Percentiles rank a stretch among this genome's conserved stretches.
Conservation (phyloP, 2,888 invertebrate species). For the Synergus umbraculus region DNA sequence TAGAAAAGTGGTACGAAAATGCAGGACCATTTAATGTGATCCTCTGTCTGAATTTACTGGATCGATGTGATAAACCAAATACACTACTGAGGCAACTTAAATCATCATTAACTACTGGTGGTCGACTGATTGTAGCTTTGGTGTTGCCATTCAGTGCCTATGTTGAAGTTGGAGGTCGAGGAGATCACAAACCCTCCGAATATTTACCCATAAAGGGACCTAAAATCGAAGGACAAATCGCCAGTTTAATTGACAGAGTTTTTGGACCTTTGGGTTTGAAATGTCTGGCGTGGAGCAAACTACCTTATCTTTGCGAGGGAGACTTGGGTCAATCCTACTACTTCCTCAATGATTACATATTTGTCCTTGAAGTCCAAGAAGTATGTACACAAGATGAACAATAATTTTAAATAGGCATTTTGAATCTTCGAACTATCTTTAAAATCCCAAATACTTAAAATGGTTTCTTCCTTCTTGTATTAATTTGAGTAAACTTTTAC, state of each 20-base stretch:
- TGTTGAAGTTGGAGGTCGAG: conserved; percentile 89
- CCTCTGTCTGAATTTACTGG: conserved; percentile 94
- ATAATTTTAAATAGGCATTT: not conserved
- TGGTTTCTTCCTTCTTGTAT: not conserved
- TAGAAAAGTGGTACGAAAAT: conserved; percentile 82
- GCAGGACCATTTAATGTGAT: conserved; percentile 85
- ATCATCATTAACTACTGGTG: conserved; percentile 84
- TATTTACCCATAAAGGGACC: conserved; percentile 83
- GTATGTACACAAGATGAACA: conserved; percentile 1
- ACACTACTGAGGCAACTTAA: conserved; percentile 88
- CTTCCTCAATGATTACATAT: conserved; percentile 94
- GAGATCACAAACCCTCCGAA: conserved; percentile 86
- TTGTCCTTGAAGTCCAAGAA: conserved; percentile 82
- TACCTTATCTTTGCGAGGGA: conserved; percentile 98
- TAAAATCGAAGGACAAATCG: conserved; percentile 89
- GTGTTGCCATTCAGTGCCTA: conserved; percentile 97
- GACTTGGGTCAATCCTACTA: conserved; percentile 94
- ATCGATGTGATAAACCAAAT: conserved; percentile 92
- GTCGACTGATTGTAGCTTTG: conserved; percentile 90
- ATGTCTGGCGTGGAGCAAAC: conserved; percentile 90
- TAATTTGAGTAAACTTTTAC: not conserved
- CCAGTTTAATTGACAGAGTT: conserved; percentile 83
- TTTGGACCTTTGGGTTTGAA: conserved; percentile 85
- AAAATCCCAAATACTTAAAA: not conserved
- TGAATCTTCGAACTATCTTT: not conserved